Evolutionary conservation across 2,888 invertebrate species (phyloP), one percentile per base, ranked within the genome.

Genomic region (Zelleria hepariella): DNA sequence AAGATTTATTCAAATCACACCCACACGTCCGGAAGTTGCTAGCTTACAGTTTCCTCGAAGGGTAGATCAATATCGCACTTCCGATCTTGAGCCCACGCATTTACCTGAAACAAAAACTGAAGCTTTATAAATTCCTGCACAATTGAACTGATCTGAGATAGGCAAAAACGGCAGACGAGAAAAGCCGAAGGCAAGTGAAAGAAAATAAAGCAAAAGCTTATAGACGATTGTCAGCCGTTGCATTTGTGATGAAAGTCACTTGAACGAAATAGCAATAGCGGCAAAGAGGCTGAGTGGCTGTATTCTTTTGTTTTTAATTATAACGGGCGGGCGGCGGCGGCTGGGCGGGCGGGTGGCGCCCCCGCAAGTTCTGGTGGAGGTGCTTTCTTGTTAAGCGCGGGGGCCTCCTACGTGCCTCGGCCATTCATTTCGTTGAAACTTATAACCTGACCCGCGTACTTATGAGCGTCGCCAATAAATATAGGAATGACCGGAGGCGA

Each of bases 291-390:
- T 81, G 86, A 84, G 85, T 82, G 80, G 83, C 79, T 84, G 84
- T 87, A 81, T 88, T 86, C 86, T 86, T 88, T 88, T 87, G 86
- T 88, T 88, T 88, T 87, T 88, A 88, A 88, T 88, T 87, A 87
- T 87, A 87, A 86, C 77, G 81, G 78, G 74, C 70, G 77, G 74
- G 77, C 72, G 73, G 70, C 77, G 55, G 32, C 26, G 48, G 53
- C 60, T 63, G 60, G 72, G 75, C 82, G 82, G 80, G 71, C 80
- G 71, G 66, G 63, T 65, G 73, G 65, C 66, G 74, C 79, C 76
- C 77, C 77, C 70, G 75, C 75, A 77, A 77, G 81, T 78, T 79
- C 78, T 79, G 74, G 81, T 80, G 86, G 86, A 82, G 86, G 83
- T 79, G 81, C 80, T 86, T 85, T 83, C 86, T 87, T 85, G 86